A percentile compares a stretch with the other conserved stretches of the same genome.
These are phyloP conservation scores for Oscheius sp. DNA, from an alignment of 1,140 invertebrate genomes.

Conservation along the genomic window DNA sequence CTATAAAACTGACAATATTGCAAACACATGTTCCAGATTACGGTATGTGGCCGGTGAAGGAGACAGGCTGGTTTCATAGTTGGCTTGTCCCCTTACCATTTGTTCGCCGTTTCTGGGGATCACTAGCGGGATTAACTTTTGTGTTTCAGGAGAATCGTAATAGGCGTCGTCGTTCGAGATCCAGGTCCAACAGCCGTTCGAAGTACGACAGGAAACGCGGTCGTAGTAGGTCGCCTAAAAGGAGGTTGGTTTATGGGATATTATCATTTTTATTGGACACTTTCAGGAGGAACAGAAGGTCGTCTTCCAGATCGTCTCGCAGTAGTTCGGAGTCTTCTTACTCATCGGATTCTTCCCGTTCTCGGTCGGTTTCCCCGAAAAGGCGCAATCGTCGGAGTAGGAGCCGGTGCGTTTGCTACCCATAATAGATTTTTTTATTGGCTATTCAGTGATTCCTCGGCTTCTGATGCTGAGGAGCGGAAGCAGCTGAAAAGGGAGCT, in stretches of 20 bases:
- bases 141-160: not conserved
- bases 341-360: conserved; percentile 19
- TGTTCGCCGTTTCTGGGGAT: conserved; percentile 21
- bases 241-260: conserved; percentile 1
- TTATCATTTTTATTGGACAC: too few relatives aligned
- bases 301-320: conserved; percentile 7
- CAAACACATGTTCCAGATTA: conserved; percentile 3
- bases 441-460: conserved; percentile 1
- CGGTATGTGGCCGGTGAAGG: conserved; percentile 1
- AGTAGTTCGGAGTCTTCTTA: conserved; percentile 8
- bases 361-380: conserved; percentile 14
- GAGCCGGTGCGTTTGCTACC: not conserved
- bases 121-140: not conserved
- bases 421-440: not conserved
- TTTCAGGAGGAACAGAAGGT: conserved; percentile 20
- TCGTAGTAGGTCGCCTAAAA: conserved; percentile 20
- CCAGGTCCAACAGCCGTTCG: conserved; percentile 26
- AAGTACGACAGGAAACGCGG: conserved; percentile 4
- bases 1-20: not conserved
- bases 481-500: conserved; percentile 16
- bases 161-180: conserved; percentile 3
- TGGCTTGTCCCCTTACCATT: conserved; percentile 13
- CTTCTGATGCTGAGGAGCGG: conserved; percentile 33
- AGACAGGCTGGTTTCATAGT: conserved; percentile 11
- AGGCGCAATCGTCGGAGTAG: not conserved